A percentile compares a stretch with the other conserved stretches of the same genome.
Conservation (phyloP, 2,113 vertebrate species). For the zebrafish (Danio rerio) region GRCz12tu NC_133198.1:4944001-4944500, state of each 20-base stretch:
- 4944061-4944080: background rate
- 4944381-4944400: background rate
- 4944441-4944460: no score
- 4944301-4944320: slow-evolving; percentile 59
- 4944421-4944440: no score
- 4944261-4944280: slow-evolving; percentile 81
- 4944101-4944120: slow-evolving; percentile 77
- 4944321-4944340: background rate
- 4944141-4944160: slow-evolving; percentile 80
- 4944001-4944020: background rate
- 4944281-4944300: slow-evolving; percentile 78
- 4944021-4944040: no score
- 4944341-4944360: background rate
- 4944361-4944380: background rate
- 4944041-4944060: background rate
- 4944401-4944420: background rate
- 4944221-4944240: slow-evolving; percentile 83
- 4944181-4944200: slow-evolving; percentile 87
- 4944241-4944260: slow-evolving; percentile 83
- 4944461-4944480: no score
- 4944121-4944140: slow-evolving; percentile 86
- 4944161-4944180: slow-evolving; percentile 85
- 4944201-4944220: slow-evolving; percentile 82
- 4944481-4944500: no score
- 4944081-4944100: background rate